Base-by-base conservation (phyloP, 1,140 invertebrate species). In the Trichonephila inaurata region DNA sequence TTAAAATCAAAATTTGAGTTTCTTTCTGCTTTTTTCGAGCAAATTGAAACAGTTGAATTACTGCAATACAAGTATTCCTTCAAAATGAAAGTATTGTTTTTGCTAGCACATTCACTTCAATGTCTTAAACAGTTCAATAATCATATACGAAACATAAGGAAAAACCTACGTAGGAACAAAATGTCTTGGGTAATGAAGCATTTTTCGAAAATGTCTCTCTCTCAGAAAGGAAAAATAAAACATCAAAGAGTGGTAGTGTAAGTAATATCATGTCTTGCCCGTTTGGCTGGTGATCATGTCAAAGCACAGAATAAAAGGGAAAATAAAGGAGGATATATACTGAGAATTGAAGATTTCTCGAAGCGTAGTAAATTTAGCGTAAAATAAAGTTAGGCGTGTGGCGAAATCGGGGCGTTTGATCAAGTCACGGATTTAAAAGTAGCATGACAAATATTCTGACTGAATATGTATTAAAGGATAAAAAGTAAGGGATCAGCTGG, bases 381-480 rank as follows among this genome's bases (percentile, higher is more conserved):
- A 64, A 87, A 87, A 87, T 87, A 87, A 87, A 62, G 85, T 87
- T 87, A 87, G 61, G 61, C 85, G 61, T 40, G n/a, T n/a, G n/a
- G n/a, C 40, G 85, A 87, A 85, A 51, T 64, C 85, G 61, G 28
- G 58, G 40, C 85, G 33, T 33, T 87, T 87, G 85, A 87, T 87
- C 85, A 64, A 61, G 85, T 87, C 85, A n/a, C 4, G 85, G 85
- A 87, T 87, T 87, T n/a, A n/a, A n/a, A 16, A 14, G 21, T 61
- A 62, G n/a, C 85, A 87, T 64, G 85, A 64, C 51, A 87, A 87
- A 87, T 61, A 87, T 87, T 51, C 81, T 87, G 85, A 87, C 85
- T 87, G 58, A 64, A n/a, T 61, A 33, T 83, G 81, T 83, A 83
- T 51, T 83, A 83, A 58, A 58, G 81, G 81, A 51, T 51, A 83